Conservation (phyloP, 2,113 vertebrate genomes). For the Cochlearius cochlearius region DNA sequence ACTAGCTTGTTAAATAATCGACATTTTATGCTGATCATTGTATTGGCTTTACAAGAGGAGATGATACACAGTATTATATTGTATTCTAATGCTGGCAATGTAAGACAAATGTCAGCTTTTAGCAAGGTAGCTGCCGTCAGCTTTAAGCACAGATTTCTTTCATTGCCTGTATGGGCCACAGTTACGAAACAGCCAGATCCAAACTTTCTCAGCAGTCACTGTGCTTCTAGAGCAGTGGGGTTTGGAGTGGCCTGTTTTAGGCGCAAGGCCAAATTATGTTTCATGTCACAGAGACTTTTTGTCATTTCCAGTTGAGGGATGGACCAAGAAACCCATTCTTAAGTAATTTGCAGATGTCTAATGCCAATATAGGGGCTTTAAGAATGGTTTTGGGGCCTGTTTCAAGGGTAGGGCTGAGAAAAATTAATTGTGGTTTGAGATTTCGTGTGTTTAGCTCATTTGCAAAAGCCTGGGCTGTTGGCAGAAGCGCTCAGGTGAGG, state of each 20-base stretch:
- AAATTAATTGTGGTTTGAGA: neutral
- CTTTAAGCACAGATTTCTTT: neutral
- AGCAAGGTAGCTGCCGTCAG: neutral
- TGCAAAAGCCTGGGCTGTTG: neutral
- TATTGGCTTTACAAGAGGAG: neutral
- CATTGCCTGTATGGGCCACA: neutral
- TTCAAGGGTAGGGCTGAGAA: neutral
- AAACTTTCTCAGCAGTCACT: neutral
- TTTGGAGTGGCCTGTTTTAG: neutral
- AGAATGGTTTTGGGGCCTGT: neutral
- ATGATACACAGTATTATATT: neutral
- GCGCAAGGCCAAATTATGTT: accelerated
- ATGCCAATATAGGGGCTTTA: neutral
- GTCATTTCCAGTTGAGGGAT: neutral
- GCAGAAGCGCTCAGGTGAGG: neutral
- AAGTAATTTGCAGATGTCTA: neutral
- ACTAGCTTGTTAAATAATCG: neutral
- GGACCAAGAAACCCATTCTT: neutral
- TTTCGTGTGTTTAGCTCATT: neutral
- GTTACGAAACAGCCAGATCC: neutral
- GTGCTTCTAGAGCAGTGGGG: neutral
- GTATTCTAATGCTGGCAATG: neutral
- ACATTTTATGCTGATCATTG: neutral
- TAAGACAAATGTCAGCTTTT: neutral
- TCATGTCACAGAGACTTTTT: neutral